Conservation (phyloP, 2,797 vertebrate genomes). For the Zonotrichia albicollis region DNA sequence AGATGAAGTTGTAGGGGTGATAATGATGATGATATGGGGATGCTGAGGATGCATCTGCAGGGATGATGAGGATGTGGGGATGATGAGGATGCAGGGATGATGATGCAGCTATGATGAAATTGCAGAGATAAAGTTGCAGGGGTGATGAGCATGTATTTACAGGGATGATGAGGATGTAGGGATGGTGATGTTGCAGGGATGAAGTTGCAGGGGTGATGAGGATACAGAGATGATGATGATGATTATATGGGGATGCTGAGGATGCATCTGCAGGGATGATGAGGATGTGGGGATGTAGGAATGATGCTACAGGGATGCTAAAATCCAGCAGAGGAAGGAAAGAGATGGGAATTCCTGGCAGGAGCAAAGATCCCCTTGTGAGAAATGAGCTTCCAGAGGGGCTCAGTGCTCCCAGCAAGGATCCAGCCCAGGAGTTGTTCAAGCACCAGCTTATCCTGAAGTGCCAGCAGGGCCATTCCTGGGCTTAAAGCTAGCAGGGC, state of each 20-base stretch:
- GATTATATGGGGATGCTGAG: background rate
- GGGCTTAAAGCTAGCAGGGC: background rate
- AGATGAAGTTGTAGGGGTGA: too few relatives aligned
- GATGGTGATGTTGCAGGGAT: too few relatives aligned
- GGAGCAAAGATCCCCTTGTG: background rate
- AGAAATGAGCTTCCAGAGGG: background rate
- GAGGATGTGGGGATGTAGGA: background rate
- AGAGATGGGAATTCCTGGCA: background rate
- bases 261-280: background rate
- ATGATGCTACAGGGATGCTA: background rate
- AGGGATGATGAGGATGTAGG: background rate
- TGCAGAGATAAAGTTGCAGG: too few relatives aligned
- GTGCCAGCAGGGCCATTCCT: background rate
- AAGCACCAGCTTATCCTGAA: background rate
- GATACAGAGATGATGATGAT: background rate
- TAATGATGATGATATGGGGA: too few relatives aligned
- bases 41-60: background rate
- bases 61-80: too few relatives aligned
- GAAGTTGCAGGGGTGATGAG: background rate
- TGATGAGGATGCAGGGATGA: background rate
- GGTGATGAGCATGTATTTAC: too few relatives aligned
- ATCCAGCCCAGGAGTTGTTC: background rate
- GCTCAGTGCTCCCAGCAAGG: background rate
- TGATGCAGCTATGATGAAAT: background rate
- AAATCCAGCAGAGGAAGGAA: background rate